Conservation (phyloP, 2,113 vertebrate species). For the Emydocephalus ijimae region DNA sequence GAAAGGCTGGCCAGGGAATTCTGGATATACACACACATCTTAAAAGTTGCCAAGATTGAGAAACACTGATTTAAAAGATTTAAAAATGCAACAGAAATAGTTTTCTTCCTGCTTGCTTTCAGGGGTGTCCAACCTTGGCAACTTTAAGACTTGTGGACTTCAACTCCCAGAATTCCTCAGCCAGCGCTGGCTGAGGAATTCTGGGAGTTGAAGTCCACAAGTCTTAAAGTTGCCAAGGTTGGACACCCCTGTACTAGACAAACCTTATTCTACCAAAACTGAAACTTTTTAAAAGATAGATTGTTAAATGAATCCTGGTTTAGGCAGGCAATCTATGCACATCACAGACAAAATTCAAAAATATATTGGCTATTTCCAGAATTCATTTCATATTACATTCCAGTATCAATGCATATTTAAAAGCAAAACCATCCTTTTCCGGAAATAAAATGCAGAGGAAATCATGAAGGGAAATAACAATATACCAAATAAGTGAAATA, state of each 20-base stretch:
- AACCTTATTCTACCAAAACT: neutral
- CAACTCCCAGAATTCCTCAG: too few species aligned
- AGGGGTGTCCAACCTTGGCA: too few species aligned
- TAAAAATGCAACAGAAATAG: neutral
- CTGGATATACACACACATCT: neutral
- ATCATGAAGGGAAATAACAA: neutral
- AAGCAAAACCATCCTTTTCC: neutral
- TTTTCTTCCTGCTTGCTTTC: neutral
- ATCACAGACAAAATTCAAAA: neutral
- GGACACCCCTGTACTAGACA: neutral
- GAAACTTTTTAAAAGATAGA: neutral
- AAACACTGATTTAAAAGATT: neutral
- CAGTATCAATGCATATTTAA: neutral
- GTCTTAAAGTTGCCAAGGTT: too few species aligned
- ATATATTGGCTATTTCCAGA: neutral
- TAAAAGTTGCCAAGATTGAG: neutral
- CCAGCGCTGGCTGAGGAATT: too few species aligned
- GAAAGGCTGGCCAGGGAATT: neutral
- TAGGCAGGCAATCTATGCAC: neutral
- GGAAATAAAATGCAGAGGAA: neutral
- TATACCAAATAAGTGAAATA: neutral
- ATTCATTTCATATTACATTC: neutral
- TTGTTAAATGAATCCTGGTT: neutral
- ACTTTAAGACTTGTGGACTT: too few species aligned
- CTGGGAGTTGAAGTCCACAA: too few species aligned